Conservation (phyloP, 2,888 invertebrate species). For the Blomia tropicalis region DNA sequence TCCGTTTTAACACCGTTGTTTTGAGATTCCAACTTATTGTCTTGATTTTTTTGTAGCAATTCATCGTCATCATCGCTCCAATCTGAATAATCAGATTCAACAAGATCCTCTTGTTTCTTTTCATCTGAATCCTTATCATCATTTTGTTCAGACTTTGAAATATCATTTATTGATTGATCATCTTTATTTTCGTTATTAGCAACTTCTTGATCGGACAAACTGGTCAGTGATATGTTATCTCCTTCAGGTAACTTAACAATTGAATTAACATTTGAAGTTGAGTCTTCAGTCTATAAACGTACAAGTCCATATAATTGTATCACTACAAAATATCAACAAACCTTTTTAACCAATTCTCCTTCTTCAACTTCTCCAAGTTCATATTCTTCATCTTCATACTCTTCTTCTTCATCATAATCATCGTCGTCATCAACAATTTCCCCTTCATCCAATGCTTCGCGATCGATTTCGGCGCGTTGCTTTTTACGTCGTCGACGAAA, state of each 20-base stretch:
- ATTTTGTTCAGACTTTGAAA: background rate
- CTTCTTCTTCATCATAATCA: conserved; percentile 6
- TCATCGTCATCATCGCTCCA: conserved; percentile 16
- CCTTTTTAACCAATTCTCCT: conserved; percentile 9
- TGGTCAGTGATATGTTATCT: background rate
- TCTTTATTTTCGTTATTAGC: background rate
- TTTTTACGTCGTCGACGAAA: background rate
- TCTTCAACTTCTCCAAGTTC: background rate
- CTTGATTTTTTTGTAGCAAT: background rate
- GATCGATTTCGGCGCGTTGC: background rate
- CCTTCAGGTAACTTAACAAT: background rate
- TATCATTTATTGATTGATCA: background rate
- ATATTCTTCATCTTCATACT: conserved; percentile 1
- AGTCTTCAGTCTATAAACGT: background rate
- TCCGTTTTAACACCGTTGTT: too few relatives aligned
- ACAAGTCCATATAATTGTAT: background rate
- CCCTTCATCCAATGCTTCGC: conserved; percentile 2
- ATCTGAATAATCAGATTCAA: conserved; percentile 6
- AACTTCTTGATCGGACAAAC: background rate
- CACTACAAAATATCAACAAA: background rate
- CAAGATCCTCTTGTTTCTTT: background rate
- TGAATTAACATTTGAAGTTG: background rate
- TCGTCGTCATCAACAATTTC: conserved; percentile 17
- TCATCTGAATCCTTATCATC: background rate
- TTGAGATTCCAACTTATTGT: too few relatives aligned